Evolutionary conservation across 2,797 vertebrate species (phyloP).

Genomic region (Coranthus polyacanthus): DNA sequence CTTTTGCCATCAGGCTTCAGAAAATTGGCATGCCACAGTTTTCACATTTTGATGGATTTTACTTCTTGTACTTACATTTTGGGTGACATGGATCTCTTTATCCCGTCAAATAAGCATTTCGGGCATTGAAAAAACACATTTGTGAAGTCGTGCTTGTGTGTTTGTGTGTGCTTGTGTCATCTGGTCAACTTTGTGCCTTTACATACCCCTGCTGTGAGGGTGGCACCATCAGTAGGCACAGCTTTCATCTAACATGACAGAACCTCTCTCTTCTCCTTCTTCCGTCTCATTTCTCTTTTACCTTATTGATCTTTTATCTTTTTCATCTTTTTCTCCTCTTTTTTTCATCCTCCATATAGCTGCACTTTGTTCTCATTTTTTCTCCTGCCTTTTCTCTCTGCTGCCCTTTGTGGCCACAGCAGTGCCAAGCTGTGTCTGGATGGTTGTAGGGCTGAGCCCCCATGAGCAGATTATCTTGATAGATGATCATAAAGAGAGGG

Average conservation of each 20-base stretch:
- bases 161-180: slow-evolving; percentile 42
- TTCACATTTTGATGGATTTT: background rate
- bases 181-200: slow-evolving; percentile 71
- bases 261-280: slow-evolving; percentile 53
- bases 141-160: slow-evolving; percentile 7
- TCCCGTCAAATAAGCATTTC: slow-evolving; percentile 17
- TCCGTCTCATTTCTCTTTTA: slow-evolving; percentile 31
- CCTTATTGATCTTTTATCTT: slow-evolving; percentile 46
- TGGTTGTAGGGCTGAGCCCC: slow-evolving; percentile 49
- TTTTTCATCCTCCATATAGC: slow-evolving; percentile 62
- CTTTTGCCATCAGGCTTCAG: background rate
- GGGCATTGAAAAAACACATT: background rate
- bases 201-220: slow-evolving; percentile 68
- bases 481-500: slow-evolving; percentile 44
- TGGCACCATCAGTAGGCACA: slow-evolving; percentile 75
- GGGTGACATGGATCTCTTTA: background rate
- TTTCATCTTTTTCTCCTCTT: slow-evolving; percentile 51
- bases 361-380: slow-evolving; percentile 48
- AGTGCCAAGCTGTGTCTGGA: slow-evolving; percentile 43
- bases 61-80: background rate
- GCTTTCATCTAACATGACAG: slow-evolving; percentile 78
- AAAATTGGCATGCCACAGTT: background rate
- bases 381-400: slow-evolving; percentile 43
- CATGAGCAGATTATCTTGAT: slow-evolving; percentile 43
- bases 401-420: slow-evolving; percentile 55